Percentiles rank a stretch among this genome's conserved stretches.
Evolutionary conservation across 2,888 invertebrate genomes (phyloP).

Genomic region (Tachina fera): DNA sequence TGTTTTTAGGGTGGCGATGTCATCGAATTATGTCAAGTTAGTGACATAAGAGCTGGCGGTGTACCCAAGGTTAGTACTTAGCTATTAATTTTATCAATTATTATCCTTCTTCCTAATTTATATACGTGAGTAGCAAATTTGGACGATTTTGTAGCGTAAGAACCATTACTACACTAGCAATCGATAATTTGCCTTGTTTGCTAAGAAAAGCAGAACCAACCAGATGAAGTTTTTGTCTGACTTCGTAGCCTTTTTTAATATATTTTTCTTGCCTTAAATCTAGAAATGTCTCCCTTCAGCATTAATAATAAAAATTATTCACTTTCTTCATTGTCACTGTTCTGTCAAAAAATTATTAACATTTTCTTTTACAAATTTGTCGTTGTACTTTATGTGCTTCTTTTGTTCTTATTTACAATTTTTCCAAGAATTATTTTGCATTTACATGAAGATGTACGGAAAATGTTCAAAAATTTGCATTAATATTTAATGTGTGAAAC

Average conservation of each 20-base stretch:
- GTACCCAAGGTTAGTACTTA: constrained; percentile 91
- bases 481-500: constrained; percentile 66
- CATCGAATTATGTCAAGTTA: constrained; percentile 98
- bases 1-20: constrained; percentile 95
- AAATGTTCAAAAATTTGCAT: constrained; percentile 48
- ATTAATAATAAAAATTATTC: constrained; percentile 11
- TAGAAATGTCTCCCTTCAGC: not conserved
- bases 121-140: too few relatives aligned
- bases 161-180: too few relatives aligned
- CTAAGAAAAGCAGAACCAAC: too few relatives aligned
- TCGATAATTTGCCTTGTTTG: too few relatives aligned
- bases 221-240: too few relatives aligned
- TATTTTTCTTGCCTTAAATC: not conserved
- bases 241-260: not conserved
- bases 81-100: not conserved
- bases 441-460: constrained; percentile 42
- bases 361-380: constrained; percentile 45
- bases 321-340: constrained; percentile 41
- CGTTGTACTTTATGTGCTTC: not conserved
- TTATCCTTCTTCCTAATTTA: not conserved
- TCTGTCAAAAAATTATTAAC: constrained; percentile 40
- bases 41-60: constrained; percentile 96
- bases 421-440: constrained; percentile 37
- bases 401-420: not conserved
- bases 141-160: too few relatives aligned